Evolutionary conservation across 1,140 invertebrate species (phyloP).

Genomic region (Papilio polyxenes): DNA sequence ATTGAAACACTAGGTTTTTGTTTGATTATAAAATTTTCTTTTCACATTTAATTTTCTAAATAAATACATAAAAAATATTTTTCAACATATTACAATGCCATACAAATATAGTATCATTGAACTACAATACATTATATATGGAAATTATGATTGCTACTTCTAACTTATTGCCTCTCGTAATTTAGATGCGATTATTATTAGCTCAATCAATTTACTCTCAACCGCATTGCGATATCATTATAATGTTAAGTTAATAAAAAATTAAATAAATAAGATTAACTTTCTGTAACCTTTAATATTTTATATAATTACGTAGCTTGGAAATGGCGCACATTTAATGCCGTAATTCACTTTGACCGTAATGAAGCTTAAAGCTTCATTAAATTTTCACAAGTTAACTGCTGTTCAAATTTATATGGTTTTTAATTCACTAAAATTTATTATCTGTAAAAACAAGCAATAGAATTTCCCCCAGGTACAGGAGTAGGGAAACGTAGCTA

Average conservation of each 20-base stretch:
- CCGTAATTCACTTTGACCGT: constrained; percentile 26
- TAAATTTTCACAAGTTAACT: constrained; percentile 25
- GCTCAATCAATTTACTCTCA: too few relatives aligned
- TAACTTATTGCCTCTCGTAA: too few relatives aligned
- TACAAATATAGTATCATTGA: too few relatives aligned
- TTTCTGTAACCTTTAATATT: constrained; percentile 18
- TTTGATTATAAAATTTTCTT: too few relatives aligned
- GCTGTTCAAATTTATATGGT: background rate
- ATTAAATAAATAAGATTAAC: background rate
- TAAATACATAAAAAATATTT: too few relatives aligned
- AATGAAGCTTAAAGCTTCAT: constrained; percentile 32
- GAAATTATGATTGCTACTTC: too few relatives aligned
- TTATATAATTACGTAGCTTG: constrained; percentile 28
- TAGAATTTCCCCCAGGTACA: background rate
- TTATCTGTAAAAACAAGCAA: background rate
- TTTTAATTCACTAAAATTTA: background rate
- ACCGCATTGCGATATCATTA: background rate
- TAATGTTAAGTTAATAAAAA: background rate
- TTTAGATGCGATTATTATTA: too few relatives aligned
- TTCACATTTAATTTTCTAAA: too few relatives aligned
- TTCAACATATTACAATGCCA: too few relatives aligned
- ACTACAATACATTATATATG: too few relatives aligned
- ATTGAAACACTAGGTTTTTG: too few relatives aligned
- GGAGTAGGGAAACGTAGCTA: background rate
- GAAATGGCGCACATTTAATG: constrained; percentile 22